Evolutionary conservation across 2,888 invertebrate genomes (phyloP), one percentile per base, ranked within the genome.

Genomic region (Dasysyrphus albostriatus): DNA sequence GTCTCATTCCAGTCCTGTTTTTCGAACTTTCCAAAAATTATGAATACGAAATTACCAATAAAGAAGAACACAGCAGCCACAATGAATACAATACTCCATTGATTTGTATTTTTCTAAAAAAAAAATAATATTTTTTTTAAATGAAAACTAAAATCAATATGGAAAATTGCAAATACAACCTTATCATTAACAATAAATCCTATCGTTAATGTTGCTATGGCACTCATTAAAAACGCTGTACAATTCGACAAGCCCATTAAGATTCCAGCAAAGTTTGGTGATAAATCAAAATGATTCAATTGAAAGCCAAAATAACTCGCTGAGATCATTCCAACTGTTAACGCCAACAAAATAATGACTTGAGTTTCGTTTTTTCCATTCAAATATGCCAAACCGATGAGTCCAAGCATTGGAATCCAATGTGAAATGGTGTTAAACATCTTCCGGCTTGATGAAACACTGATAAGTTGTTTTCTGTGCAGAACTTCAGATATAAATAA

Each of bases 211-310:
- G 97, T 97, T 0, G 96, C 97, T 88, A 97, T 91, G 72, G 97
- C 95, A 65, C 97, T 96, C 92, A 96, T 95, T 14, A 96, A 93
- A 90, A 96, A 96, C 0, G 96, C 95, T 3, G 94, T 93, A 3
- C 47, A 75, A 8, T 79, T 79, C 24, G 73, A 47, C 9, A 79
- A 34, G 3, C 96, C 97, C 97, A 97, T 97, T 88, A 97, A 92
- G 0, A 96, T 95, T 44, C 97, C 97, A 1, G 97, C 96, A 91
- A 95, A 96, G 91, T 96, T 96, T 1, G 97, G 97, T 7, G 97
- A 96, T 69, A 98, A 93, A 93, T 97, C 97, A 84, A 98, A 96
- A 90, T 97, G 97, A 88, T 97, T 97, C 95, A 94, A 94, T 95
- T 96, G 94, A 90, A 95, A 96, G 3, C 97, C 97, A 58, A 95